These are phyloP conservation scores for Petrocephalus sullivani DNA, from an alignment of 2,797 vertebrate species.

Conservation along the genomic window DNA sequence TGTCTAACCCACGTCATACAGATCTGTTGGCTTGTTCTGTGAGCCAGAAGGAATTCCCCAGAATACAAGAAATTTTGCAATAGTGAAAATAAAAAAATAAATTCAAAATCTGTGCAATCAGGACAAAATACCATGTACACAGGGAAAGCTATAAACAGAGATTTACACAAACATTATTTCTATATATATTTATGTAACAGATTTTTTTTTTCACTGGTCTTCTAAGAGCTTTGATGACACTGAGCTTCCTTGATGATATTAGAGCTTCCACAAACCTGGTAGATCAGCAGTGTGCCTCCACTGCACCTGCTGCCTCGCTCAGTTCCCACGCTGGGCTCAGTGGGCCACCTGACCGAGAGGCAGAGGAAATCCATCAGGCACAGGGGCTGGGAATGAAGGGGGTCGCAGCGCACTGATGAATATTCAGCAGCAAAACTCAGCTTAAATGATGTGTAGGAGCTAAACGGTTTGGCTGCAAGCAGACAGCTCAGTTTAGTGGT, in stretches of 20 bases:
- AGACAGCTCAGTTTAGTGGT: neutral
- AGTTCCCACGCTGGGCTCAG: conserved; percentile 63
- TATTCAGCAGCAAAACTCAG: neutral
- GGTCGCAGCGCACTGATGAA: conserved; percentile 25
- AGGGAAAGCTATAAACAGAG: neutral
- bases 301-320: conserved; percentile 55
- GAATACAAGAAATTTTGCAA: neutral
- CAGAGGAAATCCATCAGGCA: conserved; percentile 63
- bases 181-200: neutral
- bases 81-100: neutral
- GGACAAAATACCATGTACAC: neutral
- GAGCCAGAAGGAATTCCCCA: neutral
- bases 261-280: neutral
- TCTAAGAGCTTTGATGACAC: neutral
- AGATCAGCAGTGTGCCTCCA: conserved; percentile 35
- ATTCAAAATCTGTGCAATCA: neutral
- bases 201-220: neutral
- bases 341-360: conserved; percentile 64
- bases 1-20: neutral
- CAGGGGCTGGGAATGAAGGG: conserved; percentile 69
- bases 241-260: neutral
- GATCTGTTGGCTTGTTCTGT: neutral
- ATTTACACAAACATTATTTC: neutral
- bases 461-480: neutral
- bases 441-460: neutral